Base-by-base conservation (phyloP, 1,140 invertebrate genomes). In the Vanessa atalanta region DNA sequence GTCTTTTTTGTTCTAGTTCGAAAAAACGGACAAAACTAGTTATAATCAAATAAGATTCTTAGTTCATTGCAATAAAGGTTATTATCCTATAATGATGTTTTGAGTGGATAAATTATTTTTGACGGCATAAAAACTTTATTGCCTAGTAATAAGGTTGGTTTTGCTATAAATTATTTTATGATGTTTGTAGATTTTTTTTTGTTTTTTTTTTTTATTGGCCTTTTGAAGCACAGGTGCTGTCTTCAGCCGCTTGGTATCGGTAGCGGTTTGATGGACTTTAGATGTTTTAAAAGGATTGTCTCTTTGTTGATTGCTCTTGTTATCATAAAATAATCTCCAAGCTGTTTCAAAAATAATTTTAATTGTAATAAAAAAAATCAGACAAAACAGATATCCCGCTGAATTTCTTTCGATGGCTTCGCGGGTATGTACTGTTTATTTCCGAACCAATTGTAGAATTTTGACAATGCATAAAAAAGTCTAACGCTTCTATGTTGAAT, bases 1-100 rank as follows among this genome's bases (percentile, higher is more conserved):
- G 77, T 74, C 76, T 60, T 65, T 64, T 13, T 69, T 72, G 70
- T 57, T 23, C 53, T 14, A 57, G 20, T 57, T 57, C n/a, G 37
- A 57, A 57, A 57, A 53, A 20, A 57, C 16, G 16, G 4, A 57
- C 53, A 23, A 57, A 57, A 11, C 26, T 20, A 20, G 9, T 8
- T 8, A 20, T 20, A 57, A 3, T 1, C 16, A 23, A 57, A 57
- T 57, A 9, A 3, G 6, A 13, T 23, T 20, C 13, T 20, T 57
- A 23, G 6, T 13, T 23, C 11, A 23, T 12, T 11, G 0, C 12
- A 15, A 61, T 61, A 61, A 61, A 13, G 20, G 14, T 23, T 13
- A 61, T 31, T 15, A 61, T 61, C 14, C 57, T n/a, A n/a, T 31
- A 9, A 63, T 50, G 51, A 65, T 73, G 69, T 72, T 12, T 0